Conservation (phyloP, 2,797 vertebrate genomes). For the Propithecus deckenii region DNA sequence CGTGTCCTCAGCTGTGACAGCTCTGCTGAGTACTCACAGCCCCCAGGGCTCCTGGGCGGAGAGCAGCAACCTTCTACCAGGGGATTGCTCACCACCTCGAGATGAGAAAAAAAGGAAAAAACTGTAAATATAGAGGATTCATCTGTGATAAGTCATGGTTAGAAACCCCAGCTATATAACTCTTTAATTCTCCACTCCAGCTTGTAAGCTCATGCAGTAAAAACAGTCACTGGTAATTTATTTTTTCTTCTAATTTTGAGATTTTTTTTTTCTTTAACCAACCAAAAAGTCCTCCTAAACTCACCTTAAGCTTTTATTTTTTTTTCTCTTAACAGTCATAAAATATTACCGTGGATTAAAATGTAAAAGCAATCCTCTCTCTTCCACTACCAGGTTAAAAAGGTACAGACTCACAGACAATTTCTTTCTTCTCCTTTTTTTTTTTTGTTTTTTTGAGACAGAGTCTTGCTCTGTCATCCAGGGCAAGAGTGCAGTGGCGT, state of each 20-base stretch:
- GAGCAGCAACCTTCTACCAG: slow-evolving; percentile 38
- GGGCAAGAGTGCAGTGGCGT: no score
- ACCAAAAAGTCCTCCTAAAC: slow-evolving; percentile 67
- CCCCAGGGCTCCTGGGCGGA: background rate
- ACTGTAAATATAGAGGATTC: slow-evolving; percentile 71
- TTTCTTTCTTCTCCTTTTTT: slow-evolving; percentile 29
- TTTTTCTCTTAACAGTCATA: slow-evolving; percentile 45
- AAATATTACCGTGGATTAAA: slow-evolving; percentile 71
- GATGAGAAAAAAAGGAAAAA: background rate
- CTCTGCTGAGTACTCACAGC: slow-evolving; percentile 5
- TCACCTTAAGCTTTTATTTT: slow-evolving; percentile 71
- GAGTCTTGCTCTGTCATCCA: no score
- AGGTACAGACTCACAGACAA: background rate
- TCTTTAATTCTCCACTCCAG: slow-evolving; percentile 77
- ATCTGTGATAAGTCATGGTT: slow-evolving; percentile 71
- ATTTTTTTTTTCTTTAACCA: slow-evolving; percentile 75
- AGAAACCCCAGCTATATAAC: slow-evolving; percentile 70
- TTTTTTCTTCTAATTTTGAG: slow-evolving; percentile 65
- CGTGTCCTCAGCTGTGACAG: slow-evolving; percentile 2
- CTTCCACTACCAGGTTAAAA: slow-evolving; percentile 9
- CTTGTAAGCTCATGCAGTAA: slow-evolving; percentile 68
- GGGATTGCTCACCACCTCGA: slow-evolving; percentile 56
- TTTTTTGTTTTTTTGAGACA: no score
- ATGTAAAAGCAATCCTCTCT: slow-evolving; percentile 67
- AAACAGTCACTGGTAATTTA: slow-evolving; percentile 75